A percentile compares a stretch with the other conserved stretches of the same genome.
Conservation (phyloP, 2,113 vertebrate species). For the Pelvicachromis taeniatus region DNA sequence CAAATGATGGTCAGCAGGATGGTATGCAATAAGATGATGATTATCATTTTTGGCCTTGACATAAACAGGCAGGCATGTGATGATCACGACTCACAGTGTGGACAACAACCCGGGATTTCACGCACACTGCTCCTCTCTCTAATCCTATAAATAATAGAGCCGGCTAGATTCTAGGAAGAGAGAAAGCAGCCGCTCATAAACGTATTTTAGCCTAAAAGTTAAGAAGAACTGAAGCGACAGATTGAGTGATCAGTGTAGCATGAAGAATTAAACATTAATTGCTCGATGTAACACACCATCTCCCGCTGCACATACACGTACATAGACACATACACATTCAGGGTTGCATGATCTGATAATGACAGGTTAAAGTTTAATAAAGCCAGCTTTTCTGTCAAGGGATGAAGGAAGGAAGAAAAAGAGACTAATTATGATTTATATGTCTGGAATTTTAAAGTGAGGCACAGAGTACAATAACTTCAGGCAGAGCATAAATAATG, state of each 20-base stretch:
- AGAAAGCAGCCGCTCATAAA: not conserved
- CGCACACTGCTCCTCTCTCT: not conserved
- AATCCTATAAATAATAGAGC: constrained; percentile 27
- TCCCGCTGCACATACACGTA: not conserved
- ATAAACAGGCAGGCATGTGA: not conserved
- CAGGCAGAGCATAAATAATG: not conserved
- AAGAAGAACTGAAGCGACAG: not conserved
- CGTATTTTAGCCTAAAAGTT: not conserved
- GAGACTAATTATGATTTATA: not conserved
- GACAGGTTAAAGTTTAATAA: not conserved
- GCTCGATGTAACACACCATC: not conserved
- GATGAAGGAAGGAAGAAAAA: not conserved
- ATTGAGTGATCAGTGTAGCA: not conserved
- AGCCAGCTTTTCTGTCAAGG: not conserved
- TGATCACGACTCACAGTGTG: not conserved
- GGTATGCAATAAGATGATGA: not conserved
- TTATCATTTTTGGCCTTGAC: not conserved
- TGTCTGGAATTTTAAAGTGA: not conserved
- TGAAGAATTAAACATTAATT: constrained; percentile 4
- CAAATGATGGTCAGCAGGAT: not conserved
- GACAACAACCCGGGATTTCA: not conserved
- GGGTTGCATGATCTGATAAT: not conserved
- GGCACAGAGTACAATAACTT: not conserved
- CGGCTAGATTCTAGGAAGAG: not conserved
- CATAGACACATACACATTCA: not conserved